Base-by-base conservation (phyloP, 2,797 vertebrate species). In the Stomatorhinus walkeri region DNA sequence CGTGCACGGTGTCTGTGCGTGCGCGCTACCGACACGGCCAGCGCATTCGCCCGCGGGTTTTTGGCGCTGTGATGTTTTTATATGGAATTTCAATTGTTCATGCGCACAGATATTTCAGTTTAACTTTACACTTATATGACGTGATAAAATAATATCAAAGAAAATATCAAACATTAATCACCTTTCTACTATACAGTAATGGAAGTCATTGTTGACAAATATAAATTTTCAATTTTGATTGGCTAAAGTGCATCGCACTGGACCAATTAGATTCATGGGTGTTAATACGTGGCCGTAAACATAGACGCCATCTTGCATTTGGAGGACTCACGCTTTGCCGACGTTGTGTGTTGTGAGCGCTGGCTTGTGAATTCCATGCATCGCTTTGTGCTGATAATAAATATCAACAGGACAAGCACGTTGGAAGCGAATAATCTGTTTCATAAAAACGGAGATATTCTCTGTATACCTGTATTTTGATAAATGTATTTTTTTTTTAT, bases 1-100 rank as follows among this genome's bases (percentile, higher is more conserved):
- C 93, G 95, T 94, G 91, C 81, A 87, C 89, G 89, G 52, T 36
- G 51, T 89, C 2, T 91, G 91, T 49, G 91, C 93, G 92, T 91
- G 93, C 92, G 92, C 85, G 7, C 7, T 88, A 54, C 16, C 85
- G 32, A 43, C n/a, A 87, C 24, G 46, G 61, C 48, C 48, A 64
- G 4, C 36, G 85, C 43, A 10, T 36, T 12, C 32, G n/a, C 19
- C 4, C 16, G 91, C 56, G 89, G 89, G 9, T 49, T 49, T 64
- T 14, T 14, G 43, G 12, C 28, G 68, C 68, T 72, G 12, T 2
- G 19, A 43, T 43, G 49, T 43, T 56, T 56, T 46, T 8, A n/a
- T 51, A 51, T 85, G 4, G 12, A 72, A 32, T 32, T 32, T 32
- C 28, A 72, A 0, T 0, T 79, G 36, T 56, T 56, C 36, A 40